Percentiles rank a stretch among this genome's conserved stretches.
These are phyloP conservation scores for Drosophila anomalipes DNA, from an alignment of 2,888 invertebrate genomes.

Conservation along the genomic window DNA sequence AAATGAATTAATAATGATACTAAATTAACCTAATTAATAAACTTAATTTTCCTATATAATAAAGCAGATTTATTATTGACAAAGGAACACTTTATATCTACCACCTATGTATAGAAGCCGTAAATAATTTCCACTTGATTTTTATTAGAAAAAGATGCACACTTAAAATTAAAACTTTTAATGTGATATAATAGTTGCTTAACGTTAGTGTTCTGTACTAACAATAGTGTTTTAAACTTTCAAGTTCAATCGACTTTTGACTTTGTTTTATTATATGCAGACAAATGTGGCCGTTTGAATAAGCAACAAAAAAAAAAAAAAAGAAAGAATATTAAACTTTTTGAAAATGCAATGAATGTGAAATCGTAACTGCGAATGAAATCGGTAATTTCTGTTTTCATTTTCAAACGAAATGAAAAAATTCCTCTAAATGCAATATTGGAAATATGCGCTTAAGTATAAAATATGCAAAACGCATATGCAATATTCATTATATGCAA, in stretches of 20 bases:
- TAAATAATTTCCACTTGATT: too few relatives aligned
- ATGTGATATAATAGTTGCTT: neutral
- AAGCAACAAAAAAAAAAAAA: neutral
- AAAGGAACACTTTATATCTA: too few relatives aligned
- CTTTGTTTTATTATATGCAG: neutral
- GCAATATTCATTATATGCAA: constrained; percentile 1
- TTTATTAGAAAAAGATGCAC: too few relatives aligned
- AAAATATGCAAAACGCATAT: neutral
- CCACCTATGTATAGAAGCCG: too few relatives aligned
- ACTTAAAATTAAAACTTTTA: neutral
- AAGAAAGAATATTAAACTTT: neutral
- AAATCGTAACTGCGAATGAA: neutral
- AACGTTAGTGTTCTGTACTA: neutral
- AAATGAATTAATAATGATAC: too few relatives aligned
- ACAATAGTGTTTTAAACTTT: neutral
- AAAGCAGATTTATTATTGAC: too few relatives aligned
- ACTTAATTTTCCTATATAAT: too few relatives aligned
- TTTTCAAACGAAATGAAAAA: neutral
- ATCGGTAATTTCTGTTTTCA: neutral
- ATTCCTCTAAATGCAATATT: neutral
- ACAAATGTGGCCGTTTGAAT: neutral
- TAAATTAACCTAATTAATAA: too few relatives aligned
- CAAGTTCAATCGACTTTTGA: neutral
- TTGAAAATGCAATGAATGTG: neutral
- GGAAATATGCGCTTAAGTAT: neutral